phyloP scores from a whole-genome alignment of 2,888 invertebrate species.

The Diarsia mendica region DNA sequence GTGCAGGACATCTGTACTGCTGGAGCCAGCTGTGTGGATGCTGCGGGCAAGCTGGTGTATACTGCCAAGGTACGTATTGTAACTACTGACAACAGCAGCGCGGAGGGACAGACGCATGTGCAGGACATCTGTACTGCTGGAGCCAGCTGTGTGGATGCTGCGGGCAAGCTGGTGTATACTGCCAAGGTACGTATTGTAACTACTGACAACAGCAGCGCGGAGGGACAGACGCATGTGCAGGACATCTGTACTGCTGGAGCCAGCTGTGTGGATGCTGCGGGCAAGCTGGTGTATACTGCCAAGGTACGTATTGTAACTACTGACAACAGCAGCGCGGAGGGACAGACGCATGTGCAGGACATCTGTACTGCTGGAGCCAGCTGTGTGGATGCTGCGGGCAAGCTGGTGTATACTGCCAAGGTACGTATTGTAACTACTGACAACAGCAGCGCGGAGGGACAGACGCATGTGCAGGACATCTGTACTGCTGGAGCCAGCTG shows the following conservation, averaged over 20 bases:
- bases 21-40: constrained; percentile 69
- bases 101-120: constrained; percentile 27
- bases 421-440: constrained; percentile 58
- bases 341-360: constrained; percentile 38
- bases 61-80: constrained; percentile 74
- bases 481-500: constrained; percentile 68
- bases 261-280: constrained; percentile 71
- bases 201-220: neutral
- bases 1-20: constrained; percentile 64
- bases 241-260: constrained; percentile 68
- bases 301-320: constrained; percentile 69
- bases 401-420: constrained; percentile 78
- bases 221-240: constrained; percentile 36
- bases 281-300: constrained; percentile 76
- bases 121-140: constrained; percentile 67
- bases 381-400: constrained; percentile 73
- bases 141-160: constrained; percentile 70
- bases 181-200: constrained; percentile 72
- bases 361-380: constrained; percentile 68
- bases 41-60: constrained; percentile 75
- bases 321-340: constrained; percentile 2
- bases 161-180: constrained; percentile 75
- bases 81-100: neutral
- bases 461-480: constrained; percentile 50
- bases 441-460: constrained; percentile 7